A percentile compares a stretch with the other conserved stretches of the same genome.
These are phyloP conservation scores for Andricus curvator DNA, from an alignment of 2,888 invertebrate species.

Conservation along the genomic window DNA sequence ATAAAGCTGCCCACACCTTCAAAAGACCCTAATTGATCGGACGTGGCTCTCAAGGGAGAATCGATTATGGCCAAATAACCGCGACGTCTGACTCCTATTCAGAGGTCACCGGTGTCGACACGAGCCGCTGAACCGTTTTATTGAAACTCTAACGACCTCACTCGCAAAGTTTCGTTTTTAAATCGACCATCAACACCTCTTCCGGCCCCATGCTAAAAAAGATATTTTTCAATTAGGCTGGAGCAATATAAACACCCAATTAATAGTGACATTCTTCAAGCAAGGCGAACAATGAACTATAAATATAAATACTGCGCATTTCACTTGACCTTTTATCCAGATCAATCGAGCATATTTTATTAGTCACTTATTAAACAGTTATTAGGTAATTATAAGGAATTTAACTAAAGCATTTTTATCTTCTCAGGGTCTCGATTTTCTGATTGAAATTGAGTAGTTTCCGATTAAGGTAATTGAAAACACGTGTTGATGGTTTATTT, in stretches of 20 bases:
- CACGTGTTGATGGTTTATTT: not conserved
- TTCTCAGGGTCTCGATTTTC: not conserved
- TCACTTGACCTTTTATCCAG: not conserved
- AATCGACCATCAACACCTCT: not conserved
- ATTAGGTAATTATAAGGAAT: not conserved
- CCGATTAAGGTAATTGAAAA: not conserved
- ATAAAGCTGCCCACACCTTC: no score
- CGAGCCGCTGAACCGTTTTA: constrained; percentile 16
- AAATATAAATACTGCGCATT: not conserved
- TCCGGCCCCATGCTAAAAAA: not conserved
- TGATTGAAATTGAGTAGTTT: not conserved
- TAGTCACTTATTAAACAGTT: not conserved
- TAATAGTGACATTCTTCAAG: not conserved
- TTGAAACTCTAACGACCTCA: constrained; percentile 10
- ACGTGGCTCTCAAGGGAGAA: not conserved
- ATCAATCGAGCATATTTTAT: not conserved
- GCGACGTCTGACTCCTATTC: constrained; percentile 2
- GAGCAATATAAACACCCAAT: not conserved
- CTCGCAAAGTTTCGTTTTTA: not conserved
- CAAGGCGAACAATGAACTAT: not conserved
- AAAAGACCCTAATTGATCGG: constrained; percentile 10
- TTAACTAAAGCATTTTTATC: not conserved
- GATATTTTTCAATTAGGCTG: not conserved
- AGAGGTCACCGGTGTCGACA: not conserved
- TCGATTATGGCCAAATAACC: constrained; percentile 5